Evolutionary conservation across 2,888 invertebrate species (phyloP), one percentile per base, ranked within the genome.

Genomic region (Dysmachus trigonus): DNA sequence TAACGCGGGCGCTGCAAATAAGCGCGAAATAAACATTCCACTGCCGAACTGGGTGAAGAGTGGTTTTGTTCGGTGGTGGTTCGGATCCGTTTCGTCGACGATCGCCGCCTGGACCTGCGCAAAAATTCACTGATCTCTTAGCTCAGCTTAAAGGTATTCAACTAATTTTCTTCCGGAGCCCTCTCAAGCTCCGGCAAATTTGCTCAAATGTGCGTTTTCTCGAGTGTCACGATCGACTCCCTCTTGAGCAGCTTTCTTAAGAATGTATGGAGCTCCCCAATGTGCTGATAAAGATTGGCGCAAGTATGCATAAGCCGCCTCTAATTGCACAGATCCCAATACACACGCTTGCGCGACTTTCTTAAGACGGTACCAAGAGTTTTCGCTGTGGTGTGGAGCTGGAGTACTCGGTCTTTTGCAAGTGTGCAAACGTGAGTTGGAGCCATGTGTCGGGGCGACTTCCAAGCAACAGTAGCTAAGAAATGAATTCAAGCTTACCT

Each of bases 21-120:
- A 83, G 83, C 83, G 83, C 83, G 83, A 72, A 72, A 71, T 71
- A 83, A 83, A 72, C 83, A 83, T 71, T 71, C 72, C 83, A 33
- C 72, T 35, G 72, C 38, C 72, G 83, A 71, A 72, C 72, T 83
- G 72, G 30, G 72, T 72, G 72, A 83, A 83, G 71, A 83, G 81
- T 62, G 81, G 33, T 81, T 33, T 18, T 22, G n/a, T n/a, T 51
- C n/a, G 22, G 47, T 31, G 18, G 18, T 53, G 81, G 81, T 13
- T 41, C 13, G 13, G 38, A 0, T 41, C 13, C 38, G 38, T 38
- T 38, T 41, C 38, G 22, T 35, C 47, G 47, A n/a, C 47, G n/a
- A n/a, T 47, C 47, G 47, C 18, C 47, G 47, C 47, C 47, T 47
- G 47, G 35, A 73, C 35, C 73, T 73, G 73, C 31, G 47, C 41